Base-by-base conservation (phyloP, 37 sponge, comb jelly and placozoan species). In the Cliona cf. orientalis region DNA sequence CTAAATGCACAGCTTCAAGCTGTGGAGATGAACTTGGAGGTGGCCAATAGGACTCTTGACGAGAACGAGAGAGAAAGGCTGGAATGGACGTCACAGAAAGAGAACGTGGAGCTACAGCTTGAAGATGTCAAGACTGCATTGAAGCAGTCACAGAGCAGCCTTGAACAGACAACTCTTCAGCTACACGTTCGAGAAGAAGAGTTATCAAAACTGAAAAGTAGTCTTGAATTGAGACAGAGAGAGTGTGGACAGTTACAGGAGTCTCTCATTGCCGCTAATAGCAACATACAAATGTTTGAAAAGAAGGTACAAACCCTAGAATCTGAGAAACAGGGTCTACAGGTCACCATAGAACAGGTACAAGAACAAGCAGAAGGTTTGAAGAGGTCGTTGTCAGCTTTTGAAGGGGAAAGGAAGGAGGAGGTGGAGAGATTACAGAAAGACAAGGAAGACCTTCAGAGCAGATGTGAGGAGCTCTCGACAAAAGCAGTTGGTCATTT, bases 171-270 rank as follows among this genome's bases (percentile, higher is more conserved):
- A 7, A 34, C 74, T 2, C 26, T 73, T 35, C 61, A 80, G 3
- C 45, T 74, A 22, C 66, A 55, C 31, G 31, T 46, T 2, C 29
- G 34, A 42, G 75, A 83, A 3, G 84, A 83, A 34, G 61, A 83
- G 49, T 2, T 79, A 34, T 59, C 74, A 5, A 34, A 78, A 34
- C 66, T 67, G 40, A 74, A 75, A 56, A 41, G 76, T n/a, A 64
- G 39, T n/a, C 45, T 87, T 28, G 70, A 72, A 19, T 69, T 74
- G 26, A 66, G 56, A 12, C 81, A 87, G 41, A 64, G 63, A 58
- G 82, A 80, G 36, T 46, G 28, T n/a, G n/a, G 33, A 14, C 74
- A 80, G 36, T 62, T 80, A 4, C 63, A 75, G 60, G 29, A 74
- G 1, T 66, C 72, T 14, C 5, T 80, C 11, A 32, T 64, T 4